Conservation (phyloP, 2,888 invertebrate species). For the Nomada ferruginata region DNA sequence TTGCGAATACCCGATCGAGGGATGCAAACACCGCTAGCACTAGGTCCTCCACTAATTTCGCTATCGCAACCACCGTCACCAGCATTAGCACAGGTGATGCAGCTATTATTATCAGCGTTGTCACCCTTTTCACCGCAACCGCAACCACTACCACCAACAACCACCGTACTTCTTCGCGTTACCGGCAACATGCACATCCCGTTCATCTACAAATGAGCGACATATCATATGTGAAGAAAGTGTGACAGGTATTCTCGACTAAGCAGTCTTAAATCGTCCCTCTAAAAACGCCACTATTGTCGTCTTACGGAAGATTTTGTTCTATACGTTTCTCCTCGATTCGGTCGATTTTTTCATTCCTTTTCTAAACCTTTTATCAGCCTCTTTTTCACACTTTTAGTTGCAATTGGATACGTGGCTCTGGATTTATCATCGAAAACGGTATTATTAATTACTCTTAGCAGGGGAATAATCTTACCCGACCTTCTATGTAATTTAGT, state of each 20-base stretch:
- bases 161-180: constrained; percentile 82
- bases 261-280: background rate
- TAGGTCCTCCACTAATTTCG: constrained; percentile 62
- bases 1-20: constrained; percentile 62
- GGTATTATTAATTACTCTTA: too few species aligned
- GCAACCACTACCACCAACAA: constrained; percentile 71
- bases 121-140: constrained; percentile 57
- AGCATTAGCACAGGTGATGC: constrained; percentile 51
- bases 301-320: too few species aligned
- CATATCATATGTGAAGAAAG: constrained; percentile 63
- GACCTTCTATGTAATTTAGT: too few species aligned
- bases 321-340: background rate
- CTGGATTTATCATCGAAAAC: too few species aligned
- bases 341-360: background rate
- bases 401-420: too few species aligned
- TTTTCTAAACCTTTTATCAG: background rate
- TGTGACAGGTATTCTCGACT: background rate
- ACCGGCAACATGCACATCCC: constrained; percentile 90
- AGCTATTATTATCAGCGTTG: constrained; percentile 55
- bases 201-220: constrained; percentile 88
- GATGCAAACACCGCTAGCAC: constrained; percentile 59
- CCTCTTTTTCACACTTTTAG: background rate
- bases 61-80: constrained; percentile 53
- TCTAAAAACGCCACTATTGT: background rate
- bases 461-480: too few species aligned